Evolutionary conservation across 2,888 invertebrate genomes (phyloP).

Genomic region (Tiliacea aurago): DNA sequence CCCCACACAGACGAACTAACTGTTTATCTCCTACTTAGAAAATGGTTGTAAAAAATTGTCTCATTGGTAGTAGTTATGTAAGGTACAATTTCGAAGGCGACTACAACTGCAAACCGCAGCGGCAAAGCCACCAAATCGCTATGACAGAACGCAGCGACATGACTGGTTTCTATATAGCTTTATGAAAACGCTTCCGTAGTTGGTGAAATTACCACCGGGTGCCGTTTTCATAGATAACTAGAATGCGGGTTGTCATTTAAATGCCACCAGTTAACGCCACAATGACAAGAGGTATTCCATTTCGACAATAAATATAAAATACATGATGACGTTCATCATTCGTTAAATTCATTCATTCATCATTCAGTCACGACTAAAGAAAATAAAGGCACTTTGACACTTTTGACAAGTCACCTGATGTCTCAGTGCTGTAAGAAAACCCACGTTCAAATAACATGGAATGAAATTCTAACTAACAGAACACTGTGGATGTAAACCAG

Average conservation of each 20-base stretch:
- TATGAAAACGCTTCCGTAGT: background rate
- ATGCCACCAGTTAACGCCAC: too few species aligned
- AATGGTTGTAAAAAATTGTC: background rate
- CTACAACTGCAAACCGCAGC: background rate
- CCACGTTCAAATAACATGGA: background rate
- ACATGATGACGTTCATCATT: too few species aligned
- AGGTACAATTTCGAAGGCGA: background rate
- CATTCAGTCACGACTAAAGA: too few species aligned
- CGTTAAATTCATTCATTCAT: too few species aligned
- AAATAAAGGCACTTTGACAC: too few species aligned
- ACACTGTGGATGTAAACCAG: background rate
- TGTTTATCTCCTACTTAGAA: background rate
- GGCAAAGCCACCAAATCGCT: background rate
- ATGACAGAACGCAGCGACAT: background rate
- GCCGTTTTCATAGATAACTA: background rate
- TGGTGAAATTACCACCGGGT: background rate
- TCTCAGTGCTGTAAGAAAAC: too few species aligned
- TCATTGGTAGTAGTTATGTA: background rate
- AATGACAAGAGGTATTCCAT: too few species aligned
- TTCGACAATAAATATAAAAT: too few species aligned
- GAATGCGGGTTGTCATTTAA: too few species aligned
- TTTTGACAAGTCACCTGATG: too few species aligned
- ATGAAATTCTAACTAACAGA: background rate
- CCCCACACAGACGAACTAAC: background rate
- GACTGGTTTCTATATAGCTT: background rate